A percentile compares a stretch with the other conserved stretches of the same genome.
phyloP scores from a whole-genome alignment of 2,113 vertebrate species.

The Emberiza fucata region DNA sequence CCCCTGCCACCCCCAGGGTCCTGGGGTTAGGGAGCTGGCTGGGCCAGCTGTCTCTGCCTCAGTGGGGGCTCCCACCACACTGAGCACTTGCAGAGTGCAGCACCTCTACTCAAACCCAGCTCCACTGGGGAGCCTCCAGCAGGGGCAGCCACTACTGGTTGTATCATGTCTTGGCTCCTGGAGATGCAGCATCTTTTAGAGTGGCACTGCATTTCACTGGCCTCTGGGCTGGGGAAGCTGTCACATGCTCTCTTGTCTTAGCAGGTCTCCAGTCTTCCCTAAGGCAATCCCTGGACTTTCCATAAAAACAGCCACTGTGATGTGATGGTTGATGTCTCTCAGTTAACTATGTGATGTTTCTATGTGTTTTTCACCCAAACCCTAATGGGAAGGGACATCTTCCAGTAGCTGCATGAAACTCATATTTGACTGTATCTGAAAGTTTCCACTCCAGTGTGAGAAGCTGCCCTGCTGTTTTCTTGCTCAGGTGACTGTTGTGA shows the following conservation, averaged over 20 bases:
- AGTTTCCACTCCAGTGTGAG: background rate
- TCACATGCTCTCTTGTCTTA: background rate
- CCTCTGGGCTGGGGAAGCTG: accelerated
- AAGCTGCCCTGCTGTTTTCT: background rate
- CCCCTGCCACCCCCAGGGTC: background rate
- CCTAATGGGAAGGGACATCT: background rate
- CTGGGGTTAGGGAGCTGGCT: background rate
- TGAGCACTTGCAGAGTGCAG: background rate
- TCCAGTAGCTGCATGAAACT: background rate
- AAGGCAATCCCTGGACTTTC: background rate
- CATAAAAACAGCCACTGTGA: background rate
- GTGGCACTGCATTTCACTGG: background rate
- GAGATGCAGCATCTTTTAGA: background rate
- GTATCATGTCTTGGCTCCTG: background rate
- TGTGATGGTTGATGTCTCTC: background rate
- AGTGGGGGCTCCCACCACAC: background rate
- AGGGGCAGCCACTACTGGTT: background rate
- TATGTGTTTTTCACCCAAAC: background rate
- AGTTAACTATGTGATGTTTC: background rate
- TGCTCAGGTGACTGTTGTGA: background rate
- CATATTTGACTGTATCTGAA: background rate
- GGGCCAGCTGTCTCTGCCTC: background rate
- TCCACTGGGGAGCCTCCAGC: background rate
- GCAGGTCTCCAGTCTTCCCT: background rate
- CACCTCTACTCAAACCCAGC: background rate